Evolutionary conservation across 2,888 invertebrate species (phyloP).

Genomic region (Charanyca ferruginea): DNA sequence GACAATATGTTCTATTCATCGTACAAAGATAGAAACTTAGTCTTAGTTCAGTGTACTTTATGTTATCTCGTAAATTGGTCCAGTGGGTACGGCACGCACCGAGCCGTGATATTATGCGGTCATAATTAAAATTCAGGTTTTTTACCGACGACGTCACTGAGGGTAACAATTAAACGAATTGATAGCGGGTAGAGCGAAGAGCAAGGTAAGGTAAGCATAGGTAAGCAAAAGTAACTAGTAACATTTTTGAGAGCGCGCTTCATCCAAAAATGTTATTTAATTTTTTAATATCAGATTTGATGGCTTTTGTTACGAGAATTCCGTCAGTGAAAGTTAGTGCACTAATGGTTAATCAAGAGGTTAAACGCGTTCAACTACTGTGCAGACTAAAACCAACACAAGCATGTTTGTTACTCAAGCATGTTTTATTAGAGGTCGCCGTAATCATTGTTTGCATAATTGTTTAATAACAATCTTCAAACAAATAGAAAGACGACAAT

Average conservation of each 20-base stretch:
- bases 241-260: not conserved
- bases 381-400: not conserved
- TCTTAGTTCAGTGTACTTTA: slow-evolving; percentile 49
- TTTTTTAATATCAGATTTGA: not conserved
- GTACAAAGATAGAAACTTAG: slow-evolving; percentile 14
- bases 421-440: not conserved
- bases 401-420: slow-evolving; percentile 3
- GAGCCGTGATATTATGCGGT: slow-evolving; percentile 64
- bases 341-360: slow-evolving; percentile 14
- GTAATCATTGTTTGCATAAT: slow-evolving; percentile 8
- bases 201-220: no score
- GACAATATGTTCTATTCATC: slow-evolving; percentile 2
- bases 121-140: slow-evolving; percentile 58
- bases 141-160: slow-evolving; percentile 35
- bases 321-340: slow-evolving; percentile 2
- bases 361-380: slow-evolving; percentile 30
- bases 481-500: not conserved
- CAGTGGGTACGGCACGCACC: slow-evolving; percentile 61
- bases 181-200: slow-evolving; percentile 19
- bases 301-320: not conserved
- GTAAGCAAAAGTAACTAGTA: not conserved
- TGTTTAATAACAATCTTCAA: not conserved
- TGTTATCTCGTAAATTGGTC: slow-evolving; percentile 61
- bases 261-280: no score
- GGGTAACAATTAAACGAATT: slow-evolving; percentile 39